A percentile compares a stretch with the other conserved stretches of the same genome.
These are phyloP conservation scores for Apomyelois bistriatella DNA, from an alignment of 2,888 invertebrate species.

Conservation along the genomic window DNA sequence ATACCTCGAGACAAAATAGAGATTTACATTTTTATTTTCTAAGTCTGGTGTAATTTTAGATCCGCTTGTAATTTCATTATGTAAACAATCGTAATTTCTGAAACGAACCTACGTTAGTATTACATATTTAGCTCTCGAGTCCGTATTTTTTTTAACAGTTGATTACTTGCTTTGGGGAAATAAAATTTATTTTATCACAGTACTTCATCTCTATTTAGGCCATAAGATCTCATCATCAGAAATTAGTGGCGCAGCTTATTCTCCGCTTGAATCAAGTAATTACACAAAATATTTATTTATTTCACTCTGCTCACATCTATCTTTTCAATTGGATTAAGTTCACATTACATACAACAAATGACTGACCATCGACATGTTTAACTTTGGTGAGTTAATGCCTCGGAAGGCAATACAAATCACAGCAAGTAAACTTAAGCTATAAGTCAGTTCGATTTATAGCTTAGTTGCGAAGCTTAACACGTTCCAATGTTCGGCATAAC, in stretches of 20 bases:
- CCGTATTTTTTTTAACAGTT: too few species aligned
- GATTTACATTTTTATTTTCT: neutral
- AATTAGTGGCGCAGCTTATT: too few species aligned
- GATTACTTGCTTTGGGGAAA: too few species aligned
- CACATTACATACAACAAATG: too few species aligned
- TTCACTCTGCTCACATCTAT: too few species aligned
- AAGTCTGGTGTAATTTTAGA: neutral
- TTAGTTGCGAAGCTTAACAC: conserved; percentile 44
- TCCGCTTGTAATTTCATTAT: neutral
- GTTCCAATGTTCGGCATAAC: conserved; percentile 47
- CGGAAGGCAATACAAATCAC: neutral
- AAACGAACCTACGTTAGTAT: neutral
- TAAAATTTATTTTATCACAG: too few species aligned
- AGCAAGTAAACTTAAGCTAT: neutral
- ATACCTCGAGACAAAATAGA: neutral
- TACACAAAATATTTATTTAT: too few species aligned
- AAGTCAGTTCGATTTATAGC: conserved; percentile 3
- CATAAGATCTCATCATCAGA: too few species aligned
- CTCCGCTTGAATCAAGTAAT: too few species aligned
- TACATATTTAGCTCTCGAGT: neutral
- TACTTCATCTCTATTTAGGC: too few species aligned
- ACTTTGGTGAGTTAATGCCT: neutral
- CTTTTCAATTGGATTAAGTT: too few species aligned
- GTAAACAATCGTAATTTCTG: neutral
- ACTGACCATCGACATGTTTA: too few species aligned